Evolutionary conservation across 2,113 vertebrate species (phyloP).

Genomic region (Trematomus loennbergii): DNA sequence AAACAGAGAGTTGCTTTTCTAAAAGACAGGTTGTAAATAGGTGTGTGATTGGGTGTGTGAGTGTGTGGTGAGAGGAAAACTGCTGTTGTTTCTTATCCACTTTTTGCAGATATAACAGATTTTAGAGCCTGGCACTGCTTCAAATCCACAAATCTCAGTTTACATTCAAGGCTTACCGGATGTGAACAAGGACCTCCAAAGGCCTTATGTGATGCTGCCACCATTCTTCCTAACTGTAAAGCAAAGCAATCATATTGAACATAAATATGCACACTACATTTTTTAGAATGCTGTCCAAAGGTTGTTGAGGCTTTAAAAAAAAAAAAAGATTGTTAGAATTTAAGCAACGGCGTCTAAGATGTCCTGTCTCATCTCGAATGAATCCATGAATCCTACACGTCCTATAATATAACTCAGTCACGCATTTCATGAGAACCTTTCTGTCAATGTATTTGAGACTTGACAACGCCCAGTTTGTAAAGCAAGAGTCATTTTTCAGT

Average conservation of each 20-base stretch:
- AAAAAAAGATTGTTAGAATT: not conserved
- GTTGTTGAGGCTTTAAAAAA: not conserved
- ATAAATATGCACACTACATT: not conserved
- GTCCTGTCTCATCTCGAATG: not conserved
- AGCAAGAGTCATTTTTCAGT: not conserved
- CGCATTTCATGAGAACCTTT: not conserved
- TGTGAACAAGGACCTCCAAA: conserved; percentile 50
- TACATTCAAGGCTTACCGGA: conserved; percentile 45
- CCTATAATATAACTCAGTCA: not conserved
- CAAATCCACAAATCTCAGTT: conserved; percentile 39
- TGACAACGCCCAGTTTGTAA: not conserved
- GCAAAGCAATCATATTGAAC: conserved; percentile 23
- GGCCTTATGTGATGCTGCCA: conserved; percentile 10
- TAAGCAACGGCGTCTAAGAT: not conserved
- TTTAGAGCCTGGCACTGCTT: conserved; percentile 40
- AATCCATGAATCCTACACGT: not conserved
- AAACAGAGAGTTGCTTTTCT: conserved; percentile 73
- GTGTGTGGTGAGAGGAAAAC: conserved; percentile 8
- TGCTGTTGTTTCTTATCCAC: conserved; percentile 45
- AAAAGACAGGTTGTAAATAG: conserved; percentile 81
- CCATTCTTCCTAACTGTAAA: conserved; percentile 21
- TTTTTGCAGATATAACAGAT: conserved; percentile 34
- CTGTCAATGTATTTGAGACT: not conserved
- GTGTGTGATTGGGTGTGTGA: conserved; percentile 20
- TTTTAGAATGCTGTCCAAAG: not conserved